phyloP scores from a whole-genome alignment of 2,888 invertebrate genomes.

The Ypsolopha sequella region DNA sequence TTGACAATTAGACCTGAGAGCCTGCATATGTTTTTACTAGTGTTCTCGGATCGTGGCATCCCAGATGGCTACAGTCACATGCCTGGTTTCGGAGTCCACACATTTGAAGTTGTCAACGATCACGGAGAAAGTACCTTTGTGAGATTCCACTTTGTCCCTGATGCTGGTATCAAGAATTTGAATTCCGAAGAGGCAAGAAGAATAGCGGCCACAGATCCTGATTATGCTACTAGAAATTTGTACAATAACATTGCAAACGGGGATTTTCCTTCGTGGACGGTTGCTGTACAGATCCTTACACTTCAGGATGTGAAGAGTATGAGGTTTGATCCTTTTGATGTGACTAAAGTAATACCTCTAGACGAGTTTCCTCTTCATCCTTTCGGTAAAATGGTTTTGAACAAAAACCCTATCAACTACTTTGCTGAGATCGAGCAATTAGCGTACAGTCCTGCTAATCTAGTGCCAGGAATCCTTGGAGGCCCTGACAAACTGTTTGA shows the following conservation, averaged over 20 bases:
- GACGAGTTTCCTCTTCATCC: slow-evolving; percentile 83
- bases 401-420: slow-evolving; percentile 88
- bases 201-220: slow-evolving; percentile 80
- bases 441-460: slow-evolving; percentile 86
- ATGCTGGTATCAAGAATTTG: slow-evolving; percentile 87
- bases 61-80: slow-evolving; percentile 91
- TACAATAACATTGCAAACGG: slow-evolving; percentile 85
- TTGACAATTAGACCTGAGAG: slow-evolving; percentile 85
- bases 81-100: slow-evolving; percentile 94
- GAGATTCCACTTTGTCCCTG: slow-evolving; percentile 90
- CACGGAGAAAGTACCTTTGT: slow-evolving; percentile 78
- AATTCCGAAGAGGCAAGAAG: slow-evolving; percentile 72
- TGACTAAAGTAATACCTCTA: slow-evolving; percentile 86
- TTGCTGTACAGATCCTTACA: slow-evolving; percentile 86
- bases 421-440: slow-evolving; percentile 91
- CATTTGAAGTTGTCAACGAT: slow-evolving; percentile 86
- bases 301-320: slow-evolving; percentile 80
- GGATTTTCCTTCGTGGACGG: slow-evolving; percentile 80
- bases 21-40: slow-evolving; percentile 82
- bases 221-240: slow-evolving; percentile 86
- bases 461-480: slow-evolving; percentile 89
- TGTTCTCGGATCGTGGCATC: slow-evolving; percentile 90
- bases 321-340: slow-evolving; percentile 89
- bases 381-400: slow-evolving; percentile 83
- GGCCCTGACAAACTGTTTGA: slow-evolving; percentile 90